These are phyloP conservation scores for Iphiclides podalirius DNA, from an alignment of 2,888 invertebrate species.

Conservation along the genomic window DNA sequence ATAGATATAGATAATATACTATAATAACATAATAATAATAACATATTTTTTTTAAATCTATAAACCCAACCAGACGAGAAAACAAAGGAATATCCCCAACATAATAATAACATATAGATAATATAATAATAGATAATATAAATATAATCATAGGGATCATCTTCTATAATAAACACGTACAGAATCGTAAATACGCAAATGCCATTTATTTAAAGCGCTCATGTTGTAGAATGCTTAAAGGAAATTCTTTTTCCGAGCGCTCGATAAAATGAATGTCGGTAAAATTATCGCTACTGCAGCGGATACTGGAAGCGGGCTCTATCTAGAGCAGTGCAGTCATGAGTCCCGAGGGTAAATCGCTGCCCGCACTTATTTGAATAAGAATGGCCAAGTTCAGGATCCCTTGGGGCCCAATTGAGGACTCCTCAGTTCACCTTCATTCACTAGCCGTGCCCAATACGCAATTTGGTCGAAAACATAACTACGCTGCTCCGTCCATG, in stretches of 20 bases:
- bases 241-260: background rate
- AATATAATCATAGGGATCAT: too few relatives aligned
- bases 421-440: slow-evolving; percentile 44
- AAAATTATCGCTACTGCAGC: slow-evolving; percentile 20
- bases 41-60: too few relatives aligned
- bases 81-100: too few relatives aligned
- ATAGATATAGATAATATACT: too few relatives aligned
- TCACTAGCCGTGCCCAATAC: slow-evolving; percentile 43
- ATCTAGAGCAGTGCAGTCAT: slow-evolving; percentile 41
- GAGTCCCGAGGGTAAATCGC: slow-evolving; percentile 56
- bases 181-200: too few relatives aligned
- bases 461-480: slow-evolving; percentile 44
- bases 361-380: slow-evolving; percentile 72
- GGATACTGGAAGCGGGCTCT: slow-evolving; percentile 26
- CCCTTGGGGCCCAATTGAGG: slow-evolving; percentile 40
- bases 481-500: slow-evolving; percentile 22
- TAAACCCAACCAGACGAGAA: too few relatives aligned
- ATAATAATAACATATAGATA: too few relatives aligned
- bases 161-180: too few relatives aligned
- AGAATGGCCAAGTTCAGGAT: slow-evolving; percentile 58
- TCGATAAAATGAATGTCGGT: slow-evolving; percentile 16
- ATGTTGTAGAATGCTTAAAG: background rate
- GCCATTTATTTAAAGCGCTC: too few relatives aligned
- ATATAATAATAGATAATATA: too few relatives aligned
- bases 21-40: too few relatives aligned